These are phyloP conservation scores for Rhimphoctona megacephalus DNA, from an alignment of 2,888 invertebrate genomes.

Conservation along the genomic window DNA sequence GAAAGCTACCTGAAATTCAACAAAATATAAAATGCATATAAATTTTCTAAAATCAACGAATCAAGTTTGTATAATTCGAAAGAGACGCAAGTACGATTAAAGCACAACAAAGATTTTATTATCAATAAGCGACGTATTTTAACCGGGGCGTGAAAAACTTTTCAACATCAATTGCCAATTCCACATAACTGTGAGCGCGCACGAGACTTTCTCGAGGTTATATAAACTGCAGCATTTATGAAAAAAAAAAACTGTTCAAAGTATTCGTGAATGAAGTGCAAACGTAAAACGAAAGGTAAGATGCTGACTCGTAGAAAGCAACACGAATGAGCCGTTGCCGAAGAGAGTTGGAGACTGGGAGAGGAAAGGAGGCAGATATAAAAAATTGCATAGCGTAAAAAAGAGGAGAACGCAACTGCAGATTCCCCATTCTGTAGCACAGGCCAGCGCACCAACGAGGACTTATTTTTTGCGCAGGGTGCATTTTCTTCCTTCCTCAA, in stretches of 20 bases:
- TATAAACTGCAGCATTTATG: conserved; percentile 4
- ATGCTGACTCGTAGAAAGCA: conserved; percentile 36
- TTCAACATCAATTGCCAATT: not conserved
- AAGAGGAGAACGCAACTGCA: conserved; percentile 45
- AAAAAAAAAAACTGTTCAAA: conserved; percentile 24
- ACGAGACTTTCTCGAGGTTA: not conserved
- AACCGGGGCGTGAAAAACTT: not conserved
- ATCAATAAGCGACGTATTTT: not conserved
- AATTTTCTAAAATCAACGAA: conserved; percentile 8
- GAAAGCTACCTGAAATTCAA: not conserved
- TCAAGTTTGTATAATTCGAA: not conserved
- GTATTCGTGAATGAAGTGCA: conserved; percentile 58
- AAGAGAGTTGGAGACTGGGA: conserved; percentile 16
- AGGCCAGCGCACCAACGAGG: conserved; percentile 56
- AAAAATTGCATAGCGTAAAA: conserved; percentile 21
- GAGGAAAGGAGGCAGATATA: conserved; percentile 23
- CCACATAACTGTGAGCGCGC: not conserved
- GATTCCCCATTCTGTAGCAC: conserved; percentile 22
- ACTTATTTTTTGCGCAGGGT: conserved; percentile 54
- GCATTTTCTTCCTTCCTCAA: conserved; percentile 13
- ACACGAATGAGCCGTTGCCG: conserved; percentile 48
- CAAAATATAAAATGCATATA: not conserved
- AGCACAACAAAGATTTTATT: not conserved
- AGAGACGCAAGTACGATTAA: not conserved
- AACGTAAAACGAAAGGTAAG: conserved; percentile 56